phyloP scores from a whole-genome alignment of 2,797 vertebrate genomes.

The Telmatherina bonti region DNA sequence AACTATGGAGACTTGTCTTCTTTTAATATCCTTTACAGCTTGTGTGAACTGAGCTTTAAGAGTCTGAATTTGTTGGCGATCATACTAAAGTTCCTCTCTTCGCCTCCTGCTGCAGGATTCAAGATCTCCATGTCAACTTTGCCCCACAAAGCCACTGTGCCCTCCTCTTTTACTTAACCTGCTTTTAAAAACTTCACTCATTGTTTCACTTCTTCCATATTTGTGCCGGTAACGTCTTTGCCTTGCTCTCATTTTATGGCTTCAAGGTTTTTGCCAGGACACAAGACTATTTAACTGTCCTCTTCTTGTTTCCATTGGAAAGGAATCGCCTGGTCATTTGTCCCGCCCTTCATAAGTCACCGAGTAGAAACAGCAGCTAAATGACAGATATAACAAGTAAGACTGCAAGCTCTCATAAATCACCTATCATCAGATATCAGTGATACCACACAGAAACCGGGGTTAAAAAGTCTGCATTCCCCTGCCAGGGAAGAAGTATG shows the following conservation, averaged over 20 bases:
- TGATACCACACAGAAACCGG: background rate
- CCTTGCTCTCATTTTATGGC: slow-evolving; percentile 48
- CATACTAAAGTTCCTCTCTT: slow-evolving; percentile 18
- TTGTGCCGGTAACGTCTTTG: slow-evolving; percentile 34
- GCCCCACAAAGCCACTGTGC: slow-evolving; percentile 16
- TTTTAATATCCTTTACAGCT: too few species aligned
- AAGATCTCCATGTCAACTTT: slow-evolving; percentile 17
- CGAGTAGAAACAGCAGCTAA: slow-evolving; percentile 13
- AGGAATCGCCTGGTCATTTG: slow-evolving; percentile 9
- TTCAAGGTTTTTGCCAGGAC: slow-evolving; percentile 35
- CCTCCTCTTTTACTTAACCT: slow-evolving; percentile 23
- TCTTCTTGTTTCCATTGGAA: slow-evolving; percentile 31
- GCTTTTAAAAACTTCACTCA: slow-evolving; percentile 43
- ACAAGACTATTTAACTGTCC: slow-evolving; percentile 30
- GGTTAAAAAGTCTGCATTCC: background rate
- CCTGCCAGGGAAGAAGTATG: background rate
- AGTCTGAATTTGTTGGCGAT: slow-evolving; percentile 10
- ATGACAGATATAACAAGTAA: background rate
- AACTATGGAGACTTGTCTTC: too few species aligned
- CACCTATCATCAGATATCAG: background rate
- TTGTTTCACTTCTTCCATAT: slow-evolving; percentile 34
- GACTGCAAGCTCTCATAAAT: background rate
- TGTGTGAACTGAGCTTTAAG: too few species aligned
- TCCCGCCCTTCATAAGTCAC: slow-evolving; percentile 20
- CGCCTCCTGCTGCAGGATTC: slow-evolving; percentile 25